phyloP scores from a whole-genome alignment of 2,113 vertebrate species.

The Euleptes europaea region DNA sequence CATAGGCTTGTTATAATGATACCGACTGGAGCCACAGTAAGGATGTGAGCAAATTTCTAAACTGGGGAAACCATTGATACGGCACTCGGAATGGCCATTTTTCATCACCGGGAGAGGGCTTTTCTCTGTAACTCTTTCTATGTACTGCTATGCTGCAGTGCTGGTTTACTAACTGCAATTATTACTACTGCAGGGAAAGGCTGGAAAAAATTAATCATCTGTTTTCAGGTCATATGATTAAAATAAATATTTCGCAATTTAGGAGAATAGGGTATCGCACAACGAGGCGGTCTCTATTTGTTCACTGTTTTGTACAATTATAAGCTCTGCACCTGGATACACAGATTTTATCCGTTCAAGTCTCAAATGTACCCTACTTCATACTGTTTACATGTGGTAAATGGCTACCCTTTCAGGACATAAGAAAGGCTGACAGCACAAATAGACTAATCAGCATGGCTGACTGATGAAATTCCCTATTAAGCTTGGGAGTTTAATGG shows the following conservation, averaged over 20 bases:
- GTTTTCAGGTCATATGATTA: conserved; percentile 58
- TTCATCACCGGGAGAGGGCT: conserved; percentile 53
- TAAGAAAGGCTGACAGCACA: not conserved
- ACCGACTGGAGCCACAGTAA: conserved; percentile 49
- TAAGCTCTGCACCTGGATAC: not conserved
- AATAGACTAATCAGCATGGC: not conserved
- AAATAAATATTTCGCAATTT: not conserved
- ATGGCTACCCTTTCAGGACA: not conserved
- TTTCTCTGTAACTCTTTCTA: conserved; percentile 57
- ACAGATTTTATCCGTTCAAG: not conserved
- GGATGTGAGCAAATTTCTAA: conserved; percentile 61
- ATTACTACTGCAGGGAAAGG: conserved; percentile 56
- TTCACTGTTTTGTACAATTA: not conserved
- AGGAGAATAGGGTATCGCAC: not conserved
- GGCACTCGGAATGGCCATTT: conserved; percentile 41
- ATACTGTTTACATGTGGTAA: not conserved
- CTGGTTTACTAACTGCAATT: conserved; percentile 65
- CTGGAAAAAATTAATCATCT: conserved; percentile 60
- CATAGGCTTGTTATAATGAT: conserved; percentile 58
- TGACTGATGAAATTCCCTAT: not conserved
- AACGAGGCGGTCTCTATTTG: not conserved
- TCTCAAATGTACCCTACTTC: not conserved
- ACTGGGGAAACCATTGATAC: conserved; percentile 57
- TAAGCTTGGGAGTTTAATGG: not conserved
- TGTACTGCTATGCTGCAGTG: conserved; percentile 47